Evolutionary conservation across 2,797 vertebrate genomes (phyloP), one percentile per base, ranked within the genome.

Genomic region (Sus cebifrons): DNA sequence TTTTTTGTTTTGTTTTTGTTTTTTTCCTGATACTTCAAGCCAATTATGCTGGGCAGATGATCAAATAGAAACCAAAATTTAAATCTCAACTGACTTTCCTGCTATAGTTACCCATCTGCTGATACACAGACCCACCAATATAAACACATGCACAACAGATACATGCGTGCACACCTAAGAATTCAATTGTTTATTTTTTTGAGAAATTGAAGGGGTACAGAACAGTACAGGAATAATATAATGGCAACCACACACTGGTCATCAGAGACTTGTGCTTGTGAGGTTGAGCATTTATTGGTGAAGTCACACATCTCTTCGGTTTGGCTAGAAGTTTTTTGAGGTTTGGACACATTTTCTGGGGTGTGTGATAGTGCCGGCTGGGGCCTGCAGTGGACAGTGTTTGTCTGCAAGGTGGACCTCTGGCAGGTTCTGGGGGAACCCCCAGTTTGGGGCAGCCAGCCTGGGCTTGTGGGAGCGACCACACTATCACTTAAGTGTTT

Each of bases 51-150:
- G 1, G 60, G 25, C n/a, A 65, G 70, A 70, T 16, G 21, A 32
- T 78, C 16, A 71, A 82, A 71, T 11, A 70, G 62, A 78, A 89
- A 67, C 36, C 32, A 62, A 77, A 84, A 81, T 83, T 86, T 83
- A 75, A 67, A 95, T 85, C 56, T 87, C 44, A 86, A 29, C 9
- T 15, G 74, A 68, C 12, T 71, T 90, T 60, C 56, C 64, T 58
- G 27, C 52, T 77, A 40, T 21, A 16, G 64, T 54, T 25, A 40
- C 62, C 36, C 12, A 7, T 10, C 54, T 9, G 12, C 40, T 7
- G 17, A 25, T 60, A 68, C 18, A 67, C 25, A 67, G 27, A n/a
- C 23, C 56, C 7, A 40, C 25, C 8, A 3, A 32, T n/a, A 49
- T 27, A 40, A 4, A 25, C 56, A 49, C 10, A 60, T 6, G 89